A percentile compares a stretch with the other conserved stretches of the same genome.
Evolutionary conservation across 2,113 vertebrate genomes (phyloP).

Genomic region (Myotis brandtii): DNA sequence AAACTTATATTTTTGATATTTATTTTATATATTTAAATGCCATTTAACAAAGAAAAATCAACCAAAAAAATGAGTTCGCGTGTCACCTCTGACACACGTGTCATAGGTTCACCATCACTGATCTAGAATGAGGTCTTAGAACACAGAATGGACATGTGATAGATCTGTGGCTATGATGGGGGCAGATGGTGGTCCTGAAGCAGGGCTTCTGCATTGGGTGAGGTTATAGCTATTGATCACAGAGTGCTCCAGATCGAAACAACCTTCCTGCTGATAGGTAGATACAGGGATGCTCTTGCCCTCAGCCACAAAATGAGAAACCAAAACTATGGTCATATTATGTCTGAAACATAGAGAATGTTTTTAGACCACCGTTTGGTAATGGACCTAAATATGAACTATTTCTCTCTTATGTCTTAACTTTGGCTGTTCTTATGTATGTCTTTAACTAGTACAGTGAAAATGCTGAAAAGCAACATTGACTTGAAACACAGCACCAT

Average conservation of each 20-base stretch:
- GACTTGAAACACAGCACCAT: not conserved
- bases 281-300: not conserved
- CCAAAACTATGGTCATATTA: not conserved
- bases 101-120: too few relatives aligned
- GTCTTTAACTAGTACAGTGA: not conserved
- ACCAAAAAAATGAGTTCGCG: too few relatives aligned
- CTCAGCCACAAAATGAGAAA: not conserved
- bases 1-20: too few relatives aligned
- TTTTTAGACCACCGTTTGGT: not conserved
- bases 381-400: not conserved
- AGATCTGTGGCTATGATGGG: not conserved
- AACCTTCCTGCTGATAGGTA: not conserved
- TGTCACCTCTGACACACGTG: too few relatives aligned
- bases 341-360: not conserved
- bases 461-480: not conserved
- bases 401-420: not conserved
- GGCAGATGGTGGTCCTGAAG: not conserved
- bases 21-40: too few relatives aligned
- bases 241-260: not conserved
- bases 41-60: too few relatives aligned
- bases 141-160: not conserved
- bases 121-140: not conserved
- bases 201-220: not conserved
- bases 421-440: not conserved
- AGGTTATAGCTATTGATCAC: not conserved